These are phyloP conservation scores for Oryzias javanicus DNA, from an alignment of 2,113 vertebrate genomes.

Conservation along the genomic window DNA sequence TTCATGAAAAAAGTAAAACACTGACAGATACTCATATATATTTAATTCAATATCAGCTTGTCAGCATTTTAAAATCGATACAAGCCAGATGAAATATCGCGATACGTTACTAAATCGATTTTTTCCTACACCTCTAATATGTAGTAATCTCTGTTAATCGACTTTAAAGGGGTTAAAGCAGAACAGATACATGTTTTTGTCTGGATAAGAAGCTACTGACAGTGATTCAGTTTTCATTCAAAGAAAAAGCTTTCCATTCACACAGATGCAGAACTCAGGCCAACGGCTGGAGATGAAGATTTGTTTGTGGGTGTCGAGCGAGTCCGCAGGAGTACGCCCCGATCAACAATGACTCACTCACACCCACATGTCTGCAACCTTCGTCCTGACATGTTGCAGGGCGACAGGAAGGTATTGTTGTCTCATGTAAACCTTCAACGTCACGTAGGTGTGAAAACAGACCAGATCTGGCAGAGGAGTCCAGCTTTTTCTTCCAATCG, in stretches of 20 bases:
- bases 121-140: too few species aligned
- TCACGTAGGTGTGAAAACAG: background rate
- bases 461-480: slow-evolving; percentile 4
- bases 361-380: slow-evolving; percentile 38
- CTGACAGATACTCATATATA: too few species aligned
- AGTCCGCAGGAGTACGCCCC: slow-evolving; percentile 21
- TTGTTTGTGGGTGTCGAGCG: slow-evolving; percentile 35
- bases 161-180: too few species aligned
- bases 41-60: too few species aligned
- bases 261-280: slow-evolving; percentile 31
- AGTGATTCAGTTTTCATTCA: too few species aligned
- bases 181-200: too few species aligned
- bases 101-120: too few species aligned
- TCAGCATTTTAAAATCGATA: too few species aligned
- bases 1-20: too few species aligned
- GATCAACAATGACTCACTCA: slow-evolving; percentile 41
- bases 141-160: too few species aligned
- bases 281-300: slow-evolving; percentile 34
- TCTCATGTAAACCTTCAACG: slow-evolving; percentile 13
- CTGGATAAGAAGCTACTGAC: too few species aligned
- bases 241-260: background rate
- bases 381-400: slow-evolving; percentile 12
- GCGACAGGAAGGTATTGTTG: slow-evolving; percentile 6
- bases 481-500: slow-evolving; percentile 5
- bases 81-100: too few species aligned